These are phyloP conservation scores for Ormyrus rosae DNA, from an alignment of 2,888 invertebrate genomes.

Conservation along the genomic window DNA sequence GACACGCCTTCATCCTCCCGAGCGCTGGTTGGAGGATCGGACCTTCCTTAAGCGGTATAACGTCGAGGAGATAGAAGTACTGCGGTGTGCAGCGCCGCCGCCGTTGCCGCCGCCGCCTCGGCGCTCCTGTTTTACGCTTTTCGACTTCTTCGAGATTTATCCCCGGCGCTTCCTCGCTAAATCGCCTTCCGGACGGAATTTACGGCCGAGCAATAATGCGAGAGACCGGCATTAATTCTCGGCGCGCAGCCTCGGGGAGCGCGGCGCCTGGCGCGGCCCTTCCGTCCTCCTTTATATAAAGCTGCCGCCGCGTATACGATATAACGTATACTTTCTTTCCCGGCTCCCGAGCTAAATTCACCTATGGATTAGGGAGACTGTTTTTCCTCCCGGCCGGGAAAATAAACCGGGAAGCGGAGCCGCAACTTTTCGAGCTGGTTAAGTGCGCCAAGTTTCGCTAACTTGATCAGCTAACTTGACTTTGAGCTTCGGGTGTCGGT, in stretches of 20 bases:
- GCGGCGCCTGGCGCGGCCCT: not conserved
- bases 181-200: conserved; percentile 75
- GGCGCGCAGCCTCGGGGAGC: conserved; percentile 17
- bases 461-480: too few relatives aligned
- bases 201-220: conserved; percentile 69
- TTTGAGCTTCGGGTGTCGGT: too few relatives aligned
- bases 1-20: conserved; percentile 51
- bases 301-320: not conserved
- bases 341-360: too few relatives aligned
- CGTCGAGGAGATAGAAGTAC: conserved; percentile 21
- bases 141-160: conserved; percentile 76
- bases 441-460: too few relatives aligned
- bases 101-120: conserved; percentile 28
- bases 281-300: not conserved
- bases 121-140: conserved; percentile 71
- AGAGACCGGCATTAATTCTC: conserved; percentile 53
- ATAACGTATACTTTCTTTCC: not conserved
- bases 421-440: too few relatives aligned
- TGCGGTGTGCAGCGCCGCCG: not conserved
- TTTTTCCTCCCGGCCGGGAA: too few relatives aligned
- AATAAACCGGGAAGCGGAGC: too few relatives aligned
- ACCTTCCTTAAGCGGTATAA: conserved; percentile 62
- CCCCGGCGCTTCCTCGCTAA: conserved; percentile 74
- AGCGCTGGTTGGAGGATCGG: conserved; percentile 58
- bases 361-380: too few relatives aligned